These are phyloP conservation scores for Oenanthe oenanthe DNA, from an alignment of 2,113 vertebrate genomes.

Conservation along the genomic window DNA sequence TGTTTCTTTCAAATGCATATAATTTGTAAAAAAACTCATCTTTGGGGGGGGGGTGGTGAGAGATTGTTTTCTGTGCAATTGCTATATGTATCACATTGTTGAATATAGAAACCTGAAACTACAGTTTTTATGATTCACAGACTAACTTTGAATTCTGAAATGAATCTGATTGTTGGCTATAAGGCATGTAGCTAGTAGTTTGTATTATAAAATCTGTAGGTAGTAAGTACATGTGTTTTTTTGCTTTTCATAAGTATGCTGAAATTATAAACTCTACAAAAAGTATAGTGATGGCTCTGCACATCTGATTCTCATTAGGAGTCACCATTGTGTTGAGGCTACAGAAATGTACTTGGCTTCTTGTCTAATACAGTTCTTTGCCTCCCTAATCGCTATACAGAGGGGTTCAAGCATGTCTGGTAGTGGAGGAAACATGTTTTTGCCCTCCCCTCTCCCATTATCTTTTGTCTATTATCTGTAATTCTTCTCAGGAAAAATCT, in stretches of 20 bases:
- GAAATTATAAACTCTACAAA: background rate
- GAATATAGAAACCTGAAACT: background rate
- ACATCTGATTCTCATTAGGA: background rate
- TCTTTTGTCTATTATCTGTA: background rate
- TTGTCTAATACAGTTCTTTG: background rate
- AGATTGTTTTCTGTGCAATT: background rate
- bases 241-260: background rate
- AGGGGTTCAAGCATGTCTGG: background rate
- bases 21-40: background rate
- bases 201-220: slow-evolving; percentile 11
- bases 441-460: background rate
- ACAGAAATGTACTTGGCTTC: background rate
- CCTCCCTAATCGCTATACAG: background rate
- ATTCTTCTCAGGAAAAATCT: background rate
- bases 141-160: background rate
- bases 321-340: background rate
- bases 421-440: background rate
- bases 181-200: background rate
- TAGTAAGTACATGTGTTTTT: background rate
- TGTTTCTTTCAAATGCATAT: background rate
- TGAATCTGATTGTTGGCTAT: background rate
- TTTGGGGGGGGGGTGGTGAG: background rate
- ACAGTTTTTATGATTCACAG: background rate
- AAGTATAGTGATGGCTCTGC: background rate
- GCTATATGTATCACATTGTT: background rate